Evolutionary conservation across 2,113 vertebrate genomes (phyloP).

Genomic region (Apodemus sylvaticus): DNA sequence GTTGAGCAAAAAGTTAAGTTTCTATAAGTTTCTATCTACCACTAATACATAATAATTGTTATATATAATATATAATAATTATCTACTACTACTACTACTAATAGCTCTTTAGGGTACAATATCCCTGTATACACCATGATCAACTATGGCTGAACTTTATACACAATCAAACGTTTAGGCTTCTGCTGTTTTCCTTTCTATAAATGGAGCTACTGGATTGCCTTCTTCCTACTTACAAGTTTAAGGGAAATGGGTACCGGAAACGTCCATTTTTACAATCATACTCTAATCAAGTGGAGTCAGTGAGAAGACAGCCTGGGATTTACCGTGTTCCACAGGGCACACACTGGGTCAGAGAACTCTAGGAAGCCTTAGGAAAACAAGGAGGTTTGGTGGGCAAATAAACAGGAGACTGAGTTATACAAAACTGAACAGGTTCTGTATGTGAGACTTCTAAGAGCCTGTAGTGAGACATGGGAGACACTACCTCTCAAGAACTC

Average conservation of each 20-base stretch:
- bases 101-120: background rate
- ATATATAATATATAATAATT: too few species aligned
- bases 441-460: background rate
- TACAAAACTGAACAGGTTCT: background rate
- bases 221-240: background rate
- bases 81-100: background rate
- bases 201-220: background rate
- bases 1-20: too few species aligned
- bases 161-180: background rate
- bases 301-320: background rate
- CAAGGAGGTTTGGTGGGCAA: background rate
- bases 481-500: background rate
- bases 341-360: background rate
- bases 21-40: too few species aligned
- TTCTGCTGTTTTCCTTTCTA: background rate
- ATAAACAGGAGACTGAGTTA: background rate
- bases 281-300: background rate
- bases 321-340: background rate
- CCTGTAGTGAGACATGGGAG: accelerated
- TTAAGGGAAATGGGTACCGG: background rate
- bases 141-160: background rate
- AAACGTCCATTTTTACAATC: background rate
- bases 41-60: too few species aligned
- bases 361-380: background rate
- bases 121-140: background rate